A percentile compares a stretch with the other conserved stretches of the same genome.
phyloP scores from a whole-genome alignment of 2,888 invertebrate genomes.

The Siphlonurus alternatus region DNA sequence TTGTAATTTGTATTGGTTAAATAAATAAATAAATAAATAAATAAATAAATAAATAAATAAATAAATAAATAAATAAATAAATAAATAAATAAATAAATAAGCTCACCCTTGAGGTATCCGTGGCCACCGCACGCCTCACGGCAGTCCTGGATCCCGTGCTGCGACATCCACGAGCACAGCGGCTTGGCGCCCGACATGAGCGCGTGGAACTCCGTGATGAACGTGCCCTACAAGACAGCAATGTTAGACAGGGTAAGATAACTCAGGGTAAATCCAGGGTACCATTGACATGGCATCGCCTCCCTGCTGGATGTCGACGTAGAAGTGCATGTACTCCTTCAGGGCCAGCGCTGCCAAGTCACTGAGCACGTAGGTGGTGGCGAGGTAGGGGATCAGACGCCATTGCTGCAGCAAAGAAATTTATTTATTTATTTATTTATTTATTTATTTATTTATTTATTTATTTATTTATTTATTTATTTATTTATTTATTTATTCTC shows the following conservation, averaged over 20 bases:
- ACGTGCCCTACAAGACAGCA: constrained; percentile 37
- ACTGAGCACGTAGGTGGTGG: constrained; percentile 22
- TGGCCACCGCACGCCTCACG: constrained; percentile 81
- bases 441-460: too few relatives aligned
- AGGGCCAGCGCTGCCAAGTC: constrained; percentile 18
- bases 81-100: background rate
- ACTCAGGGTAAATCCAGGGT: too few relatives aligned
- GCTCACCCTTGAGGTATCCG: constrained; percentile 39
- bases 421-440: background rate
- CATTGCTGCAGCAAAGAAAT: constrained; percentile 24
- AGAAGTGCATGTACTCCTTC: constrained; percentile 15
- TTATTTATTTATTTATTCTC: constrained; percentile 19
- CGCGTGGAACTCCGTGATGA: constrained; percentile 51
- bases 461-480: too few relatives aligned
- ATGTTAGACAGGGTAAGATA: too few relatives aligned
- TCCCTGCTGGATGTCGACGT: constrained; percentile 8
- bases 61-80: background rate
- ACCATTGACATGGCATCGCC: too few relatives aligned
- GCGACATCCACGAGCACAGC: constrained; percentile 56
- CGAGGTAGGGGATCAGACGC: constrained; percentile 29
- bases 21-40: too few relatives aligned
- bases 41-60: background rate
- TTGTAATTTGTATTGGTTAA: too few relatives aligned
- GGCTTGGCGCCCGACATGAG: constrained; percentile 50
- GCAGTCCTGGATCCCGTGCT: constrained; percentile 62